Base-by-base conservation (phyloP, 2,113 vertebrate species). In the Pandion haliaetus region DNA sequence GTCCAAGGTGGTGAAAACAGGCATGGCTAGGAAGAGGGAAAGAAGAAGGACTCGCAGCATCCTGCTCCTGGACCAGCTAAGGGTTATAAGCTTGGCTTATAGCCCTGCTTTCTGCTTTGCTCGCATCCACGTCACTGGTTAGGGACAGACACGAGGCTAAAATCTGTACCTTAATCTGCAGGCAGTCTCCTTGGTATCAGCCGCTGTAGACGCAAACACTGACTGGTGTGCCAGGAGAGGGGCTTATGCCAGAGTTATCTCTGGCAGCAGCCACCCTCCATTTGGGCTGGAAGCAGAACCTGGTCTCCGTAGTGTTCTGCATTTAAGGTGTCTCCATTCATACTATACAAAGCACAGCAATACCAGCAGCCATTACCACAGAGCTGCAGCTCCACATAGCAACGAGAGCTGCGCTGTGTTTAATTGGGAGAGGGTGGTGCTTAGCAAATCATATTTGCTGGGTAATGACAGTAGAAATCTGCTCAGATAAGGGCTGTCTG, bases 321-420 rank as follows among this genome's bases (percentile, higher is more conserved):
- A 0, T 63, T 40, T n/a, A 1, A 14, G 87, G 81, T 59, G 63
- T 55, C 78, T 71, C 61, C 11, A 0, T 31, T 44, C 42, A 0
- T n/a, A n/a, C 42, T 7, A 0, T 28, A n/a, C 76, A 58, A 49
- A 91, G 90, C 92, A 3, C 34, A 17, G 87, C 65, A 9, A 23
- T 15, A 6, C 4, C 66, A 78, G 63, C 92, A 93, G 90, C 81
- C 42, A 4, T 54, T 36, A 45, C 74, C 14, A 29, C 90, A 32
- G 87, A 71, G 92, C 92, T 77, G 77, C 77, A 58, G 88, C 57
- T 90, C 86, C 62, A 8, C 80, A 1, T 4, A 58, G 95, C 92
- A 76, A 31, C 24, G 2, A 71, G 54, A 2, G 5, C 31, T 5
- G 69, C 81, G 77, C 54, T 15, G 23, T 26, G 45, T 49, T 88